phyloP scores from a whole-genome alignment of 1,140 invertebrate species.

The Brachionus paranguensis region DNA sequence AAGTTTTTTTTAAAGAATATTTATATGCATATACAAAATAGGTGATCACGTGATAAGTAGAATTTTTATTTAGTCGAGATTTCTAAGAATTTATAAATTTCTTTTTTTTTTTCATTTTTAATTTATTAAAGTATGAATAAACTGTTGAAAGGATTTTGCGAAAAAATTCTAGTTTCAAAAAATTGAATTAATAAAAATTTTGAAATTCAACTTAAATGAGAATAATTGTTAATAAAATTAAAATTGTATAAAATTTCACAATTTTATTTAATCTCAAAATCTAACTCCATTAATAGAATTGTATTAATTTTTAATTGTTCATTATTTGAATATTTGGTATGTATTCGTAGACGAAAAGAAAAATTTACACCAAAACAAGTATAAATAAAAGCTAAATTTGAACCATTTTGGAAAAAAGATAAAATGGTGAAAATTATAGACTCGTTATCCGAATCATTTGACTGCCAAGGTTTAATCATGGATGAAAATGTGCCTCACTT shows the following conservation, averaged over 20 bases:
- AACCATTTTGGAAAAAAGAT: neutral
- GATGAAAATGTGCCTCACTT: neutral
- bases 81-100: neutral
- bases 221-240: neutral
- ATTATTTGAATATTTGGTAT: neutral
- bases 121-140: neutral
- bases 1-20: neutral
- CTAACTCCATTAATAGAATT: neutral
- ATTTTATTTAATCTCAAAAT: neutral
- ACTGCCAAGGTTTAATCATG: neutral
- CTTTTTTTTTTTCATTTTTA: neutral
- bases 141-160: too few species aligned
- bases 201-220: neutral
- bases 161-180: too few species aligned
- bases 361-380: neutral
- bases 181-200: neutral
- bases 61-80: neutral
- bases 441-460: neutral
- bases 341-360: neutral
- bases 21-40: neutral
- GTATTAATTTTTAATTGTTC: neutral
- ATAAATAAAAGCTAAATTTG: neutral
- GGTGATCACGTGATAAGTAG: neutral
- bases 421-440: conserved; percentile 1
- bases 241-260: neutral